These are phyloP conservation scores for Drosophila lacicola DNA, from an alignment of 2,888 invertebrate genomes.

Conservation along the genomic window DNA sequence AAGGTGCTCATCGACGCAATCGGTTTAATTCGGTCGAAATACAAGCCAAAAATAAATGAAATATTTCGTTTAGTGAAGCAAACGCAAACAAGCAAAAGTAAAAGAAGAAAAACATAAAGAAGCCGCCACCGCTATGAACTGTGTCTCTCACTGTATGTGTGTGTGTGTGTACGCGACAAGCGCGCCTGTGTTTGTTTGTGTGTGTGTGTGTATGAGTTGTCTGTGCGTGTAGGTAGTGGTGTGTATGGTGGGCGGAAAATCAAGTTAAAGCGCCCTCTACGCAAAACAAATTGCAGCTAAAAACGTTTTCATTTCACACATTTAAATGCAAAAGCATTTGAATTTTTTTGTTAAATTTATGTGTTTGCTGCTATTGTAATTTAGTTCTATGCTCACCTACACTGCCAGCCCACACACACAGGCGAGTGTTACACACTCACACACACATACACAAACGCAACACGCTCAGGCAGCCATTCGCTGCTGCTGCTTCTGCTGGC, in stretches of 20 bases:
- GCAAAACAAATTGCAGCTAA: slow-evolving; percentile 14
- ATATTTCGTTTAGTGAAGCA: slow-evolving; percentile 39
- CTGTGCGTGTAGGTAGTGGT: slow-evolving; percentile 29
- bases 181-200: slow-evolving; percentile 24
- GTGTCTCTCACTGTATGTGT: slow-evolving; percentile 20
- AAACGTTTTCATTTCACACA: slow-evolving; percentile 22
- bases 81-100: slow-evolving; percentile 54
- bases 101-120: slow-evolving; percentile 61
- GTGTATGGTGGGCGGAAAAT: slow-evolving; percentile 60
- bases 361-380: slow-evolving; percentile 24
- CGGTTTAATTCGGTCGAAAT: slow-evolving; percentile 21
- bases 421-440: too few species aligned
- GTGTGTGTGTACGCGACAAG: slow-evolving; percentile 29
- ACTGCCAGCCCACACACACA: slow-evolving; percentile 34
- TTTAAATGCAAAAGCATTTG: slow-evolving; percentile 19
- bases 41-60: slow-evolving; percentile 14
- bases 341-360: slow-evolving; percentile 11
- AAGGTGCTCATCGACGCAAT: slow-evolving; percentile 38
- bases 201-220: slow-evolving; percentile 37
- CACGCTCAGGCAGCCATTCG: slow-evolving; percentile 32
- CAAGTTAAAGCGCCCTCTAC: slow-evolving; percentile 25
- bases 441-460: background rate
- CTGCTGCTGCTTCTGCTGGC: slow-evolving; percentile 33
- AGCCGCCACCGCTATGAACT: slow-evolving; percentile 60
- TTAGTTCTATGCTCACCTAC: slow-evolving; percentile 40